Evolutionary conservation across 2,888 invertebrate species (phyloP), one percentile per base, ranked within the genome.

Genomic region (Pseudoips prasinana): DNA sequence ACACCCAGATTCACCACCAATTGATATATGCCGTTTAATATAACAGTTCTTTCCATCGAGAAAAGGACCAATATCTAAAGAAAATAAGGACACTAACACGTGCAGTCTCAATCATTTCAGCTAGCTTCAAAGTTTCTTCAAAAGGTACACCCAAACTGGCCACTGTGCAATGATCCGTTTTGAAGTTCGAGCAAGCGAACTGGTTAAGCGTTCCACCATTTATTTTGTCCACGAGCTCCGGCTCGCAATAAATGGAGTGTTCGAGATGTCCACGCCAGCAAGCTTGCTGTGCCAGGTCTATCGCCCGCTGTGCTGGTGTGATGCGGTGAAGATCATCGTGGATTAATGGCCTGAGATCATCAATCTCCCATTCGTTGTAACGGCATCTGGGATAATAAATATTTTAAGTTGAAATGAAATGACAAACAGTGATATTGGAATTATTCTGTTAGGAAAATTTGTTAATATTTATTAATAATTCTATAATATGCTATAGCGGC

Each of bases 271-370:
- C 86, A 0, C 58, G 50, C 70, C 78, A 87, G 20, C 72, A 64
- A 0, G 86, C 86, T 8, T 47, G 59, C 34, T 86, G 86, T 0
- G 79, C 56, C 9, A 84, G 43, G 36, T 87, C 87, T 22, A 87
- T 36, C 0, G 72, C 70, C 0, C 74, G 67, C 22, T 73, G 68
- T 20, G 73, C 64, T 0, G 75, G 74, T 1, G 46, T 31, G 0
- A 78, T 49, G 4, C 74, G 59, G 4, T 46, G 35, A 0, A 83
- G 46, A 29, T 83, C 83, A 0, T 67, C 76, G 14, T 46, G 61
- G 2, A 86, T 50, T 2, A 71, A 23, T 0, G 52, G 39, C 35
- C 58, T 73, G 1, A 75, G 53, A 9, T 77, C 75, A 1, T 71
- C 59, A 1, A 85, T 45, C 29, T 83, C 84, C 73, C 77, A 76